Evolutionary conservation across 2,113 vertebrate genomes (phyloP), one percentile per base, ranked within the genome.

Genomic region (Irena cyanogastra): DNA sequence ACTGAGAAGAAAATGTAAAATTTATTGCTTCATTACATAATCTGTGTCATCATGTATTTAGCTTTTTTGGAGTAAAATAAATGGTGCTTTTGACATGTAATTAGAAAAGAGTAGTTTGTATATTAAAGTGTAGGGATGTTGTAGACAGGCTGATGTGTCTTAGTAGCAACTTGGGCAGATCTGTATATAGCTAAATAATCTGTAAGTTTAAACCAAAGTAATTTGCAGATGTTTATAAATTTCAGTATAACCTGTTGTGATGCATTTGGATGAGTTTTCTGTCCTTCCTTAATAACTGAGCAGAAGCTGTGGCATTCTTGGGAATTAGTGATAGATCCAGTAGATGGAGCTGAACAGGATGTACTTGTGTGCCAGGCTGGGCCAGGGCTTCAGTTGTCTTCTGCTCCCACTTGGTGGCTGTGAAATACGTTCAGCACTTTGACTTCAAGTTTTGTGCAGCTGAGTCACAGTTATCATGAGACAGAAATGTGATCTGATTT

Each of bases 291-390:
- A 60, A 10, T 50, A 39, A 35, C 47, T 37, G 74, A 60, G 44
- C 39, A 49, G 60, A 66, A 70, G 49, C 35, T 56, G 30, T 13
- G 23, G 33, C n/a, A 78, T 47, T 60, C 74, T 35, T 8, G 3
- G 49, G 41, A 23, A 11, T 49, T 45, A 31, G 49, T 3, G 6
- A 17, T 53, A 72, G 61, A 11, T 15, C 7, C 0, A 10, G 1
- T 10, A 49, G 37, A 31, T 20, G 9, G 8, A 65, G 39, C 30
- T 60, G 30, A 26, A 10, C 6, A 33, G 50, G 35, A 35, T 33
- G 10, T 35, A 1, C 30, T 39, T 15, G 16, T 50, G 26, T 16
- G 33, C 86, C 42, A 30, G 77, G 53, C n/a, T 84, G 2, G 49
- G 42, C 45, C 45, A 28, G 42, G 11, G 5, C 19, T 33, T 72